These are phyloP conservation scores for Gastracanthus pulcherrimus DNA, from an alignment of 2,888 invertebrate species.

Conservation along the genomic window DNA sequence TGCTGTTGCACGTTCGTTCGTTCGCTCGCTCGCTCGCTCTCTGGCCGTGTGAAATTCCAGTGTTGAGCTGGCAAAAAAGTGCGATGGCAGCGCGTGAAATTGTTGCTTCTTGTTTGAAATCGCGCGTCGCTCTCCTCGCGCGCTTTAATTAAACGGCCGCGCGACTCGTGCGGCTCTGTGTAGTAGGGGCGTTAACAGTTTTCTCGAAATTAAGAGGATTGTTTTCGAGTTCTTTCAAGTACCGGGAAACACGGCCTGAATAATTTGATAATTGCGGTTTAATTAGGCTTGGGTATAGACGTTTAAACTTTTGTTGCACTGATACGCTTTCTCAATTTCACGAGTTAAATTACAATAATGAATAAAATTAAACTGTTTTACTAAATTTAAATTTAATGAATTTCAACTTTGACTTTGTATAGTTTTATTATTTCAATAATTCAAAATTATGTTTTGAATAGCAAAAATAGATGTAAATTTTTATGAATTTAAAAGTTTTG, in stretches of 20 bases:
- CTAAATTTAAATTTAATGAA: too few species aligned
- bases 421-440: too few species aligned
- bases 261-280: constrained; percentile 30
- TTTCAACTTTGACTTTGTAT: not conserved
- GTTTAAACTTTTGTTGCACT: too few species aligned
- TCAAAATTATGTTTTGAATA: too few species aligned
- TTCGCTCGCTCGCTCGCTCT: not conserved
- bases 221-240: constrained; percentile 13
- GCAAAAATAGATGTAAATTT: too few species aligned
- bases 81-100: constrained; percentile 53
- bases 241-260: not conserved
- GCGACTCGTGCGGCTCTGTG: not conserved
- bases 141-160: constrained; percentile 53
- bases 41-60: constrained; percentile 55
- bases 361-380: too few species aligned
- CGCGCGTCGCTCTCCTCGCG: constrained; percentile 16
- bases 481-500: too few species aligned
- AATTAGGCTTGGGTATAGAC: not conserved
- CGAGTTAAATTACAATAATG: too few species aligned
- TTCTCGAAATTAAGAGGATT: constrained; percentile 42
- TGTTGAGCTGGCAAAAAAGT: constrained; percentile 49
- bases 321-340: too few species aligned
- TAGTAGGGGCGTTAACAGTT: constrained; percentile 19
- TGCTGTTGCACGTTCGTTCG: not conserved
- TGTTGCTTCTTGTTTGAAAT: constrained; percentile 53